A percentile compares a stretch with the other conserved stretches of the same genome.
These are phyloP conservation scores for Nudaria mundana DNA, from an alignment of 2,888 invertebrate genomes.

Conservation along the genomic window DNA sequence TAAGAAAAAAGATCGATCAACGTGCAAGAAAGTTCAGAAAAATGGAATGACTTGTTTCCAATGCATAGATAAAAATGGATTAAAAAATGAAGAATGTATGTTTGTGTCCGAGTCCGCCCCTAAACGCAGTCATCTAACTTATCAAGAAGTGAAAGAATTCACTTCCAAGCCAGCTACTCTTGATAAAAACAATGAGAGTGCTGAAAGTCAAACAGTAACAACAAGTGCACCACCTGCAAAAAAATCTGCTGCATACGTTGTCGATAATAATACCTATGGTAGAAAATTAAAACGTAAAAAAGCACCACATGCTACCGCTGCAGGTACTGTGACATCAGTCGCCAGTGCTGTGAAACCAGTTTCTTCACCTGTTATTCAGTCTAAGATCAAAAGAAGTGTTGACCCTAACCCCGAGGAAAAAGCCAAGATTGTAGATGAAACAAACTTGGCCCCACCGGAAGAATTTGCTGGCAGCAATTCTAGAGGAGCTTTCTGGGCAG, in stretches of 20 bases:
- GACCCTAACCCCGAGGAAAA: slow-evolving; percentile 55
- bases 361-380: slow-evolving; percentile 21
- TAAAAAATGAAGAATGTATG: slow-evolving; percentile 90
- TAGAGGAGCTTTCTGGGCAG: slow-evolving; percentile 84
- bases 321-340: slow-evolving; percentile 48
- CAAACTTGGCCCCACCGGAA: slow-evolving; percentile 68
- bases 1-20: slow-evolving; percentile 85
- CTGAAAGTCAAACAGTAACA: slow-evolving; percentile 65
- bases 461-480: slow-evolving; percentile 79
- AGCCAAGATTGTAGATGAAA: slow-evolving; percentile 56
- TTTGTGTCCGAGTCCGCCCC: slow-evolving; percentile 86
- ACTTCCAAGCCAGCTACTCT: slow-evolving; percentile 70
- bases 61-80: slow-evolving; percentile 85
- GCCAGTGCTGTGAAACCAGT: slow-evolving; percentile 35
- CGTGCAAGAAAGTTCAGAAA: slow-evolving; percentile 86
- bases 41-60: slow-evolving; percentile 90
- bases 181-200: slow-evolving; percentile 55
- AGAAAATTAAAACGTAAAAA: slow-evolving; percentile 72
- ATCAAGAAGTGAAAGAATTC: slow-evolving; percentile 84
- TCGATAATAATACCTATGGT: slow-evolving; percentile 57
- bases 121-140: slow-evolving; percentile 83
- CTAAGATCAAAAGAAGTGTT: slow-evolving; percentile 60
- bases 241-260: slow-evolving; percentile 66
- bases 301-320: slow-evolving; percentile 43
- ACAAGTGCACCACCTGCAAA: slow-evolving; percentile 56